Conservation (phyloP, 53 echinoderm and acorn worm species). For the Pentamera pediparva region DNA sequence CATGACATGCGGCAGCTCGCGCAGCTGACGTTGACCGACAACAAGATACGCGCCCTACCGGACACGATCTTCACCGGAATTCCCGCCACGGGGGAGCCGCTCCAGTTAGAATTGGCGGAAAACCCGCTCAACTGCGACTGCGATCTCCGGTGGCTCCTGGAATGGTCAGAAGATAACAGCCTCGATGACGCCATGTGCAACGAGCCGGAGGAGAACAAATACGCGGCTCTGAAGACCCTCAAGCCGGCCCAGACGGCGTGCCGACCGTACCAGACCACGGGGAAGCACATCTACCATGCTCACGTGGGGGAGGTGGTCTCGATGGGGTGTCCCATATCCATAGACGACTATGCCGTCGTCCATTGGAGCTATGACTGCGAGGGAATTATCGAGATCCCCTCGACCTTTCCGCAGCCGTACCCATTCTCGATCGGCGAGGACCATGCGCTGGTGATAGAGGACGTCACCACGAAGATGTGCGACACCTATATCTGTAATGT, state of each 20-base stretch:
- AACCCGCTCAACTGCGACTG: constrained; percentile 18
- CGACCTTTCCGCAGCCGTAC: background rate
- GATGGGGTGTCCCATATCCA: constrained; percentile 13
- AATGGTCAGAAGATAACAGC: background rate
- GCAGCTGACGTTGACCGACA: background rate
- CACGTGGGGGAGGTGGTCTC: constrained; percentile 1
- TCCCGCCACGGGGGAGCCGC: background rate
- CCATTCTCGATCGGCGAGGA: constrained; percentile 8
- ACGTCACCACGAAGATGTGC: background rate
- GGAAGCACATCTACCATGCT: constrained; percentile 9
- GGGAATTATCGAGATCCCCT: background rate
- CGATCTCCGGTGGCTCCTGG: background rate
- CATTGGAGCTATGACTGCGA: constrained; percentile 5
- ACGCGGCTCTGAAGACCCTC: background rate
- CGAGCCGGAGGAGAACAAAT: background rate
- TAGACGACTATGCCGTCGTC: constrained; percentile 2
- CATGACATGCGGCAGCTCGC: constrained; percentile 16
- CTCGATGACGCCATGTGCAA: constrained; percentile 5
- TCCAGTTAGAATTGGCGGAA: background rate
- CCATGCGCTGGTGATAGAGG: background rate
- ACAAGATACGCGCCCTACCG: constrained; percentile 4
- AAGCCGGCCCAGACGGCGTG: background rate
- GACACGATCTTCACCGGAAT: constrained; percentile 15
- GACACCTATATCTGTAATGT: constrained; percentile 8
- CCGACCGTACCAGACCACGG: background rate